Base-by-base conservation (phyloP, 2,113 vertebrate species). In the Platycercus adscitus region DNA sequence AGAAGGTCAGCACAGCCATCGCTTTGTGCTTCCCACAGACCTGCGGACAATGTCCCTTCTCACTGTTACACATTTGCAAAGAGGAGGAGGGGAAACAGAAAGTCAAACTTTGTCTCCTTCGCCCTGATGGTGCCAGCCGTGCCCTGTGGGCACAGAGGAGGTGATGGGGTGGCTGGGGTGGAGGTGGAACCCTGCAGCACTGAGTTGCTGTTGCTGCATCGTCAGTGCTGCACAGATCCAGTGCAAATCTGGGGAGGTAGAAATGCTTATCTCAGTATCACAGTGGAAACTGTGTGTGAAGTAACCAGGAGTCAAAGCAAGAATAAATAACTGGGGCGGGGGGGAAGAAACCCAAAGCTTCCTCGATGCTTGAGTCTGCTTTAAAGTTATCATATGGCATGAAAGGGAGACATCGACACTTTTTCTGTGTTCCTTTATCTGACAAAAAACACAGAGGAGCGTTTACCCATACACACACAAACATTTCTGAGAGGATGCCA, bases 1-100 rank as follows among this genome's bases (percentile, higher is more conserved):
- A 91, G 79, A 71, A 88, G 56, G 87, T 77, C 52, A 52, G 89
- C 69, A 97, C 91, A 97, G 94, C 81, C 64, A 3, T 12, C 5
- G 66, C 95, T 97, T 97, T 97, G 97, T 96, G 58, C 83, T 83
- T 86, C 92, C 93, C 91, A 82, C 86, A 3, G 81, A 89, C 89
- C 92, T 93, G 80, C 6, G 26, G 93, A 97, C 94, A 96, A 86
- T 89, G 78, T 94, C 88, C 88, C 93, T 94, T 94, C 95, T 97
- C 85, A 91, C 53, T 52, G 66, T 79, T 52, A 47, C 65, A 6
- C 86, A 68, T 93, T 95, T 43, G 56, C 77, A 70, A 92, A 53
- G 47, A 20, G 70, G 71, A 94, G 94, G 72, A 94, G 78, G 95
- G 52, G 77, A 28, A 52, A 53, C 82, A 91, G 77, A 80, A 49